Conservation (phyloP, 2,797 vertebrate species). For the Dromococcyx pavoninus region DNA sequence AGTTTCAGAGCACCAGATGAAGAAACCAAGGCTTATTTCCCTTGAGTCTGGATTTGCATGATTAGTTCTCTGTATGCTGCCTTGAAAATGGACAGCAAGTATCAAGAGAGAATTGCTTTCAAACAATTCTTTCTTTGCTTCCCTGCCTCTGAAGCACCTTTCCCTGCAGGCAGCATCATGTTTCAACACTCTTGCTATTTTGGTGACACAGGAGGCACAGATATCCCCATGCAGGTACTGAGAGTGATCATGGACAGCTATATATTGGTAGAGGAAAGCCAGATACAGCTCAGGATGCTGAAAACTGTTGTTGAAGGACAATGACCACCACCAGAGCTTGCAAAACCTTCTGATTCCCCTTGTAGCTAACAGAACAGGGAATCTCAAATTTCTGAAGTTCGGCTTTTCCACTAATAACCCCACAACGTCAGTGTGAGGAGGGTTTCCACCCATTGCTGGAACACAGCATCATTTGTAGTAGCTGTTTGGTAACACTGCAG, state of each 20-base stretch:
- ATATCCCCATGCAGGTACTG: neutral
- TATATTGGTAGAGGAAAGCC: neutral
- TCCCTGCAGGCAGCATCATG: neutral
- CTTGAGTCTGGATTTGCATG: conserved; percentile 54
- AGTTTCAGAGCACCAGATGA: conserved; percentile 57
- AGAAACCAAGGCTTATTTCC: conserved; percentile 58
- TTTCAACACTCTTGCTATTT: neutral
- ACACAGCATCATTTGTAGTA: neutral
- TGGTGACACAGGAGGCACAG: neutral
- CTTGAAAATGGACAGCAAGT: conserved; percentile 32
- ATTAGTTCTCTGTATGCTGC: conserved; percentile 31
- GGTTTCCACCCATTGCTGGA: neutral
- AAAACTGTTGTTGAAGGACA: neutral
- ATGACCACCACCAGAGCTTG: neutral
- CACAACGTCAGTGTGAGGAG: neutral
- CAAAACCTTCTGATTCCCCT: neutral
- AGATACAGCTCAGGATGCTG: neutral
- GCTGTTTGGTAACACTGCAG: neutral
- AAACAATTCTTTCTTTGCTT: neutral
- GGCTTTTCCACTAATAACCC: neutral
- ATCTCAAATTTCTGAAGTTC: neutral
- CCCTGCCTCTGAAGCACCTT: conserved; percentile 6
- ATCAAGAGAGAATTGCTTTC: conserved; percentile 24
- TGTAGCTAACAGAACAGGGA: neutral
- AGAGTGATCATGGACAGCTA: neutral